Percentiles rank a stretch among this genome's conserved stretches.
Conservation (phyloP, 2,888 invertebrate species). For the Germaria angustata region DNA sequence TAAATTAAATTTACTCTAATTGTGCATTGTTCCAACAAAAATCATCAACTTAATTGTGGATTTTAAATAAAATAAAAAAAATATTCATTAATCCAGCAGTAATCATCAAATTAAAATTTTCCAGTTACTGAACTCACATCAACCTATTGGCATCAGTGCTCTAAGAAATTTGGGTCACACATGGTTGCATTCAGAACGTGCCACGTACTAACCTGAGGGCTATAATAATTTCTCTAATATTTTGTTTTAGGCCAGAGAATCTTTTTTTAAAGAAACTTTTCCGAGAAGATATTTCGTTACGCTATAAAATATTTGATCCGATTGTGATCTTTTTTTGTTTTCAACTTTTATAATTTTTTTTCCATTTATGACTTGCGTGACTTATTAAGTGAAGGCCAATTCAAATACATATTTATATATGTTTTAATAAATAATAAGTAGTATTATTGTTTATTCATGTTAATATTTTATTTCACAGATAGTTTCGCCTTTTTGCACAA, state of each 20-base stretch:
- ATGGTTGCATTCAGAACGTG: conserved; percentile 20
- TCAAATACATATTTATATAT: background rate
- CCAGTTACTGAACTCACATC: background rate
- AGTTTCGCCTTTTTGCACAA: background rate
- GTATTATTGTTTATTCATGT: conserved; percentile 31
- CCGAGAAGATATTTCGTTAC: background rate
- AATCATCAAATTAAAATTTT: background rate
- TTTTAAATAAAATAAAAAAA: background rate
- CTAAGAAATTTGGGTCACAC: background rate
- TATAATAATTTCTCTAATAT: too few relatives aligned
- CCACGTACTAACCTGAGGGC: background rate
- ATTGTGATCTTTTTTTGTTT: background rate
- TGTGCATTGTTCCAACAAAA: background rate
- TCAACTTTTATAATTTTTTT: background rate
- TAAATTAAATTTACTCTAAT: too few relatives aligned
- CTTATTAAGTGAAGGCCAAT: conserved; percentile 46
- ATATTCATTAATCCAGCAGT: background rate
- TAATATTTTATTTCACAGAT: conserved; percentile 3
- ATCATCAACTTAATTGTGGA: background rate
- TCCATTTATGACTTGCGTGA: conserved; percentile 13
- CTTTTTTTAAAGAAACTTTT: too few relatives aligned
- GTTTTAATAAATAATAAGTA: conserved; percentile 27
- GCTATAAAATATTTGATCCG: background rate
- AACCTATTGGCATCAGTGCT: conserved; percentile 4
- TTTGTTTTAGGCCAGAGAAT: too few relatives aligned